Conservation (phyloP, 2,113 vertebrate genomes). For the Rousettus leschenaultii region DNA sequence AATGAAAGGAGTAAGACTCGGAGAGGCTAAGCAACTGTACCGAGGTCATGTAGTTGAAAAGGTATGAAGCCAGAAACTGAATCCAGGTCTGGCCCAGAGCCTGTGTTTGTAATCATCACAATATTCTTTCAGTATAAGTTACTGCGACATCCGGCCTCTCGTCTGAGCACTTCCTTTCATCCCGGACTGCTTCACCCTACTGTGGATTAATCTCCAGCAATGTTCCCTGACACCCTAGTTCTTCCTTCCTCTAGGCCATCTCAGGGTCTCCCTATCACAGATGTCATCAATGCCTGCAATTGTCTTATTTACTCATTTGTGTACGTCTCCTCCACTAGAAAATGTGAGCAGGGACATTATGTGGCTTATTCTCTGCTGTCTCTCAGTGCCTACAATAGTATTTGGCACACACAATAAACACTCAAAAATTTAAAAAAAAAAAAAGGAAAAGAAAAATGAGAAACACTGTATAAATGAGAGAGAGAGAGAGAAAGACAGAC, state of each 20-base stretch:
- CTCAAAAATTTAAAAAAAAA: background rate
- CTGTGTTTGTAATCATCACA: background rate
- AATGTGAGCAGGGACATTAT: background rate
- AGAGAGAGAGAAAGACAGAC: background rate
- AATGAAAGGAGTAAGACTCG: background rate
- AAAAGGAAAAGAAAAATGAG: background rate
- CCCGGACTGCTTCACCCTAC: no score
- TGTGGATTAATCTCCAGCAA: fast-evolving
- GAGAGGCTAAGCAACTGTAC: background rate
- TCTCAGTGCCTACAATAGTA: background rate
- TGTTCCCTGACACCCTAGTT: no score
- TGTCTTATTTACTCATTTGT: background rate
- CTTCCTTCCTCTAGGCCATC: background rate
- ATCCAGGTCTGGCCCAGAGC: background rate
- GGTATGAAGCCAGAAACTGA: background rate
- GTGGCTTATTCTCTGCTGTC: background rate
- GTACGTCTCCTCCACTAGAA: background rate
- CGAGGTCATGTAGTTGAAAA: background rate
- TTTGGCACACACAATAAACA: background rate
- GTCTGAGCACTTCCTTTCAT: background rate
- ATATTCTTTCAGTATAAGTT: background rate
- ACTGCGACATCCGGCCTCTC: no score
- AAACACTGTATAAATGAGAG: background rate
- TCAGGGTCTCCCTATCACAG: background rate
- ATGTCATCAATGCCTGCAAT: background rate